Base-by-base conservation (phyloP, 2,888 invertebrate genomes). In the Cybosia mesomella region DNA sequence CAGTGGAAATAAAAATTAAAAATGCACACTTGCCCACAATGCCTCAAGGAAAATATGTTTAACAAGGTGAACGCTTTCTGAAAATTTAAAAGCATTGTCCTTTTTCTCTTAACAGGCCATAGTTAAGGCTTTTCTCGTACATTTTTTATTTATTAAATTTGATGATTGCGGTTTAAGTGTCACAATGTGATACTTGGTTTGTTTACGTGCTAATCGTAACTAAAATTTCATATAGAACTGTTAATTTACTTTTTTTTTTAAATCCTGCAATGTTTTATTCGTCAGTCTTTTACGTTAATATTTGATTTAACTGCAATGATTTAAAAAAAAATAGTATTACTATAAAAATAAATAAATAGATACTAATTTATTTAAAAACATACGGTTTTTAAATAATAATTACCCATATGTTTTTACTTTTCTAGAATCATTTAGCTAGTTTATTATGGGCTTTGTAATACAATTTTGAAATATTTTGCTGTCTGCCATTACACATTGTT, bases 1-100 rank as follows among this genome's bases (percentile, higher is more conserved):
- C 87, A 85, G 87, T 85, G 89, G 90, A 80, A 85, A 89, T 94
- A 88, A 93, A 93, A 89, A 92, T 94, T 94, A 94, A 94, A 93
- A 89, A 92, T 93, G 93, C 93, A 93, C 93, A 92, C 91, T 84
- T 85, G 87, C 77, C 85, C 79, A 78, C 83, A 83, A 83, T 84
- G 90, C 91, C 92, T 91, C 89, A 90, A 93, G 92, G 91, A 93
- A 93, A 92, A 91, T 86, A 89, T 90, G 90, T 88, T 87, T 80
- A 85, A 77, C 85, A 80, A 79, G 82, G 84, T 83, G 82, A 83
- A 87, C 79, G 75, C 75, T 79, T 85, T 80, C 73, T 89, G 78
- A 89, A 90, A 89, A 84, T 89, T 91, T 91, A 84, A 88, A 87
- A 73, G 68, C 75, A 77, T 73, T 77, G 77, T 80, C 77, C 75